Percentiles rank a stretch among this genome's conserved stretches.
Conservation (phyloP, 2,113 vertebrate species). For the Aythya baeri region DNA sequence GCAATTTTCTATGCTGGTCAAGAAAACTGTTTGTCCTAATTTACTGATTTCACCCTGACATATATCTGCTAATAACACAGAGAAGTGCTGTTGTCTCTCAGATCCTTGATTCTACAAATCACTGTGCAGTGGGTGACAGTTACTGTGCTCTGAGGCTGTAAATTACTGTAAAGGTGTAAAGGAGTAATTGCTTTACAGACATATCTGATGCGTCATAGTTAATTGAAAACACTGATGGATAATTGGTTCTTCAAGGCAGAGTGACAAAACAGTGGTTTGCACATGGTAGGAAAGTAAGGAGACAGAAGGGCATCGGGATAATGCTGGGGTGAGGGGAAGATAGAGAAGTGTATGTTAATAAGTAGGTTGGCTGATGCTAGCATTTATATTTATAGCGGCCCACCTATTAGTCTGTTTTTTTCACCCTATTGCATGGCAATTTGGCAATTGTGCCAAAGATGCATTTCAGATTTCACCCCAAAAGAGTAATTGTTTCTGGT, state of each 20-base stretch:
- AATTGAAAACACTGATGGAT: neutral
- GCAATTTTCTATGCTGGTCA: neutral
- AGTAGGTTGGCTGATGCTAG: neutral
- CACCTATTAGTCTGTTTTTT: neutral
- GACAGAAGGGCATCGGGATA: neutral
- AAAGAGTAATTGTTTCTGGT: neutral
- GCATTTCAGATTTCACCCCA: neutral
- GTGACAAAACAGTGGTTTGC: neutral
- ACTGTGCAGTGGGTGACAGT: neutral
- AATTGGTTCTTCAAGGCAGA: neutral
- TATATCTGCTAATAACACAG: neutral
- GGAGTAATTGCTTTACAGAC: neutral
- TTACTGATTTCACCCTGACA: neutral
- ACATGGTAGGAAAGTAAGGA: neutral
- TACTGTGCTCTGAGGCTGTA: neutral
- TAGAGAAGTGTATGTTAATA: neutral
- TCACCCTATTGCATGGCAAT: neutral
- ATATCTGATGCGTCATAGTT: neutral
- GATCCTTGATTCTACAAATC: accelerated
- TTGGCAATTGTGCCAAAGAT: neutral
- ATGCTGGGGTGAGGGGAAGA: neutral
- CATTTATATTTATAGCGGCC: neutral
- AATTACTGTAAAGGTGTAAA: neutral
- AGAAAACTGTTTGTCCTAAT: neutral
- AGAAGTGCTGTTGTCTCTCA: neutral